These are phyloP conservation scores for Elymnias hypermnestra DNA, from an alignment of 1,140 invertebrate species.

Conservation along the genomic window DNA sequence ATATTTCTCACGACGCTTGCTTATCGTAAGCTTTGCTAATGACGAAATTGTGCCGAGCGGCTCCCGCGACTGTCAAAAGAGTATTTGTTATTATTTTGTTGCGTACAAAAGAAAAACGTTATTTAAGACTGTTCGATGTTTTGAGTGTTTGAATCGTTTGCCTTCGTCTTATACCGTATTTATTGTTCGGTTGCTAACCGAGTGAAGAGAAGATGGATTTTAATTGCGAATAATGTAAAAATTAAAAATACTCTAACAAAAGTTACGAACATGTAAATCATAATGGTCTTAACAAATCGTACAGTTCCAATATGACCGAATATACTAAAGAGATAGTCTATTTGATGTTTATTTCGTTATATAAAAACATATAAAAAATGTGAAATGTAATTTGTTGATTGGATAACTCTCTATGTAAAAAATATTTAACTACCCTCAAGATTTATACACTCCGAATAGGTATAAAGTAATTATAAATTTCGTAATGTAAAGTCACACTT, in stretches of 20 bases:
- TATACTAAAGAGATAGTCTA: too few relatives aligned
- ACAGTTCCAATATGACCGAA: too few relatives aligned
- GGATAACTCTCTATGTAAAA: too few relatives aligned
- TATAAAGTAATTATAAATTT: too few relatives aligned
- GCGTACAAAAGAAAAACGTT: constrained; percentile 62
- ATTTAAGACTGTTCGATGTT: constrained; percentile 69
- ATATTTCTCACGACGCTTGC: constrained; percentile 70
- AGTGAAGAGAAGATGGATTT: constrained; percentile 18
- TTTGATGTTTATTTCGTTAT: too few relatives aligned
- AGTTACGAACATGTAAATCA: too few relatives aligned
- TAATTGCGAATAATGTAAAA: not conserved
- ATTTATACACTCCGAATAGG: too few relatives aligned
- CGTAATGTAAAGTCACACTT: not conserved
- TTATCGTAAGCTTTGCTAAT: constrained; percentile 67
- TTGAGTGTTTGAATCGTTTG: constrained; percentile 59
- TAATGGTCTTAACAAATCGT: too few relatives aligned
- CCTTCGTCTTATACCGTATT: constrained; percentile 48
- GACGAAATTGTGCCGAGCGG: constrained; percentile 55
- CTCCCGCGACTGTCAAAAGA: constrained; percentile 39
- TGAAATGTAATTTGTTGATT: too few relatives aligned
- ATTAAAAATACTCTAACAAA: not conserved
- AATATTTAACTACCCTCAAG: too few relatives aligned
- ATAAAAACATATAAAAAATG: too few relatives aligned
- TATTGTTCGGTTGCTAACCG: constrained; percentile 39
- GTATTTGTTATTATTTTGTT: constrained; percentile 63